Evolutionary conservation across 1,140 invertebrate genomes (phyloP), one percentile per base, ranked within the genome.

Genomic region (Grapholita molesta): DNA sequence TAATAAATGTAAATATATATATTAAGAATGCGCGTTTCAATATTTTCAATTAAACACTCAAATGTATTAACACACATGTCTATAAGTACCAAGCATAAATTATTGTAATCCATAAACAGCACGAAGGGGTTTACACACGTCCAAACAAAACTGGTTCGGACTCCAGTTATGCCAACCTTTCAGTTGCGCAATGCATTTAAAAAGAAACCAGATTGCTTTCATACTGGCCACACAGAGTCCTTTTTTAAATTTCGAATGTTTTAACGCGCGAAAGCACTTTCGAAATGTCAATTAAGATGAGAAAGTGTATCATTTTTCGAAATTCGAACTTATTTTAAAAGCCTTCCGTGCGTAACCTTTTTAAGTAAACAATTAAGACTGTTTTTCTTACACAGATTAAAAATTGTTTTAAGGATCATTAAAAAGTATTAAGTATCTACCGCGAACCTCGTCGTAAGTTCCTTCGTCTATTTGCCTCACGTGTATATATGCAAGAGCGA

Each of bases 171-270:
- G 75, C 74, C 72, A 83, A 76, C 71, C 77, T 75, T 78, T 69
- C 75, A 66, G 78, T 87, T 85, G 82, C 82, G 81, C 78, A 84
- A 88, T 48, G 78, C 79, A 69, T 78, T 78, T 76, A 83, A 84
- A 84, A 84, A 82, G 79, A 84, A 88, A 88, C 82, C 84, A 77
- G 82, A 85, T 78, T 82, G 79, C 69, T 57, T 78, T 82, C 74
- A 76, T 70, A 72, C 76, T 69, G 73, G 72, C 79, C 75, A 74
- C 55, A 68, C 69, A 33, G 72, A 72, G 79, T 85, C 76, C 76
- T 83, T 82, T 85, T 79, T 76, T 75, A 78, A 74, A 70, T 78
- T 72, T 78, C 70, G 75, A 79, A 73, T 65, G 55, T 38, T 68
- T 53, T 66, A 64, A 68, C 67, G 52, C 73, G 77, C 67, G 78